Evolutionary conservation across 2,888 invertebrate species (phyloP).

Genomic region (Blera fallax): DNA sequence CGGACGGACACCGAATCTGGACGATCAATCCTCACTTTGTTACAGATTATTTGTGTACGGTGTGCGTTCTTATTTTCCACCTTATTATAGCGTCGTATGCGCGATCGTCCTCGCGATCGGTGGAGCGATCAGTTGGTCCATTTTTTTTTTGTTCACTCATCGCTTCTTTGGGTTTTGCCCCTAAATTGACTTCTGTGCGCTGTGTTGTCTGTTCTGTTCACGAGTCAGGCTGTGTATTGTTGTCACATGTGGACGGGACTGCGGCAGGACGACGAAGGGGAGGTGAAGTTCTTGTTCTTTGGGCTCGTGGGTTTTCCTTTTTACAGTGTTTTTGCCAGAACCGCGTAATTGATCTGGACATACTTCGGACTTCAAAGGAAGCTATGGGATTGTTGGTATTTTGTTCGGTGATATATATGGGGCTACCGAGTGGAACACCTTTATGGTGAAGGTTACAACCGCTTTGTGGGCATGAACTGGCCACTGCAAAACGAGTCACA

Average conservation of each 20-base stretch:
- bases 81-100: slow-evolving; percentile 66
- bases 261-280: too few species aligned
- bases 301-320: slow-evolving; percentile 4
- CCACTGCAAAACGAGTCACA: slow-evolving; percentile 70
- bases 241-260: slow-evolving; percentile 16
- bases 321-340: slow-evolving; percentile 46
- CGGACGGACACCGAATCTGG: slow-evolving; percentile 47
- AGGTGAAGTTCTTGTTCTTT: slow-evolving; percentile 45
- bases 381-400: slow-evolving; percentile 72
- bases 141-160: slow-evolving; percentile 6
- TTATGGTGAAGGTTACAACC: slow-evolving; percentile 62
- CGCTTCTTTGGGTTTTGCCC: slow-evolving; percentile 37
- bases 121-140: slow-evolving; percentile 43
- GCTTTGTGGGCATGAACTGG: slow-evolving; percentile 37
- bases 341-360: slow-evolving; percentile 73
- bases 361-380: slow-evolving; percentile 70
- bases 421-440: slow-evolving; percentile 69
- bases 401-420: slow-evolving; percentile 72
- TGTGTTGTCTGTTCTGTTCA: slow-evolving; percentile 49
- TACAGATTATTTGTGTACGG: slow-evolving; percentile 72
- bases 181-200: slow-evolving; percentile 72
- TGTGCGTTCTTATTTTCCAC: slow-evolving; percentile 68
- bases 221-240: slow-evolving; percentile 46
- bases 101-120: slow-evolving; percentile 64
- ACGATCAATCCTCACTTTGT: slow-evolving; percentile 73